These are phyloP conservation scores for Tetramorium bicarinatum DNA, from an alignment of 2,888 invertebrate species.

Conservation along the genomic window DNA sequence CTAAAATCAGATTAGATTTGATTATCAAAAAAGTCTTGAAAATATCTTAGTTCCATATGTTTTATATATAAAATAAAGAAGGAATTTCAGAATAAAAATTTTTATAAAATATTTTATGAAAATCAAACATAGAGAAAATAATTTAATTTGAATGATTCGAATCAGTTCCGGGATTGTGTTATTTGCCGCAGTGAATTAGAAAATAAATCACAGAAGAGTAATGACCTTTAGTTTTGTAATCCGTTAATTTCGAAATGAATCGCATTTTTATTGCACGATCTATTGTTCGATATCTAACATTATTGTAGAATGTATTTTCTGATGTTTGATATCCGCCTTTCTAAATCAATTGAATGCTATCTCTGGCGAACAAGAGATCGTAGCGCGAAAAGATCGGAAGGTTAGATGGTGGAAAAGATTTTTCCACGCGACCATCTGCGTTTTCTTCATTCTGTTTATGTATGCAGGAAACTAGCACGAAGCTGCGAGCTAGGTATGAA, in stretches of 20 bases:
- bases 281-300: neutral
- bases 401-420: neutral
- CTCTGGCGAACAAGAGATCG: neutral
- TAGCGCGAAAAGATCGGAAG: neutral
- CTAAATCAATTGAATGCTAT: slow-evolving; percentile 18
- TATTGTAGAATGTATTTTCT: neutral
- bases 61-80: neutral
- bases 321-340: slow-evolving; percentile 41
- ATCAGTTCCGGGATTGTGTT: neutral
- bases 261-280: slow-evolving; percentile 28
- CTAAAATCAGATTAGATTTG: neutral
- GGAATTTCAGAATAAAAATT: neutral
- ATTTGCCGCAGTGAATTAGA: slow-evolving; percentile 6
- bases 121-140: neutral
- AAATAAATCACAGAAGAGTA: slow-evolving; percentile 35
- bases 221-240: slow-evolving; percentile 21
- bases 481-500: slow-evolving; percentile 17
- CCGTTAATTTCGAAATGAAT: neutral
- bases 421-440: slow-evolving; percentile 19
- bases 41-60: neutral
- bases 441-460: slow-evolving; percentile 45
- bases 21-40: neutral
- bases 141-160: slow-evolving; percentile 16
- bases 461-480: slow-evolving; percentile 49
- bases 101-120: neutral